Conservation (phyloP, 1,140 invertebrate genomes). For the Drosophila arawakana region DNA sequence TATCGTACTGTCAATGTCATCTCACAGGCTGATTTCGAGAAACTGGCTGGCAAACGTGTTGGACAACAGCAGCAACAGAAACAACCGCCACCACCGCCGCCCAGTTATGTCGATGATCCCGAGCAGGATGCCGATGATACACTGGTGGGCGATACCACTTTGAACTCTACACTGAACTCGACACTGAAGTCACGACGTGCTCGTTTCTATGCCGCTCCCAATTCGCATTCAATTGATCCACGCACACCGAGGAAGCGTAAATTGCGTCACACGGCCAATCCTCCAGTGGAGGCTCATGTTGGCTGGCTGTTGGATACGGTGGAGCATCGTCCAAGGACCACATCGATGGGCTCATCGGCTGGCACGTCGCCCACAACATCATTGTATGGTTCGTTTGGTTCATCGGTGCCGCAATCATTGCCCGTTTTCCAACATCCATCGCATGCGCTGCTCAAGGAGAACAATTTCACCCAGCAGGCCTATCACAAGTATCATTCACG, state of each 20-base stretch:
- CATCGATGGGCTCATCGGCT: conserved; percentile 90
- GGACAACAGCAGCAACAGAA: conserved; percentile 86
- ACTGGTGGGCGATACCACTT: conserved; percentile 71
- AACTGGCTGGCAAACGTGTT: conserved; percentile 87
- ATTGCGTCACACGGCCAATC: conserved; percentile 96
- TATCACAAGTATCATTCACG: conserved; percentile 97
- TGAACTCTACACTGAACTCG: conserved; percentile 66
- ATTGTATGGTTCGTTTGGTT: conserved; percentile 91
- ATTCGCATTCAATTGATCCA: conserved; percentile 89
- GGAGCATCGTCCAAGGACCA: conserved; percentile 91
- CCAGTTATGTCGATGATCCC: conserved; percentile 67
- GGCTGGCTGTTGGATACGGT: conserved; percentile 98
- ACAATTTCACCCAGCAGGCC: conserved; percentile 98
- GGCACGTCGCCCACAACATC: conserved; percentile 91
- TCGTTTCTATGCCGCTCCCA: conserved; percentile 97
- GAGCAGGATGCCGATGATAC: conserved; percentile 58
- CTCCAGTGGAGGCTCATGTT: conserved; percentile 96
- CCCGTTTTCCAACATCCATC: conserved; percentile 98
- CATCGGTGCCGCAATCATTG: conserved; percentile 91
- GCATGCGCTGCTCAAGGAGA: conserved; percentile 97
- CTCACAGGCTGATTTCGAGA: conserved; percentile 94
- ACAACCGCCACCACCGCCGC: conserved; percentile 91
- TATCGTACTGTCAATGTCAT: conserved; percentile 97
- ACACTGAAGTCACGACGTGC: conserved; percentile 85
- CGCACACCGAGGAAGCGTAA: conserved; percentile 93